Conservation (phyloP, 2,113 vertebrate genomes). For the Ptilonorhynchus violaceus region DNA sequence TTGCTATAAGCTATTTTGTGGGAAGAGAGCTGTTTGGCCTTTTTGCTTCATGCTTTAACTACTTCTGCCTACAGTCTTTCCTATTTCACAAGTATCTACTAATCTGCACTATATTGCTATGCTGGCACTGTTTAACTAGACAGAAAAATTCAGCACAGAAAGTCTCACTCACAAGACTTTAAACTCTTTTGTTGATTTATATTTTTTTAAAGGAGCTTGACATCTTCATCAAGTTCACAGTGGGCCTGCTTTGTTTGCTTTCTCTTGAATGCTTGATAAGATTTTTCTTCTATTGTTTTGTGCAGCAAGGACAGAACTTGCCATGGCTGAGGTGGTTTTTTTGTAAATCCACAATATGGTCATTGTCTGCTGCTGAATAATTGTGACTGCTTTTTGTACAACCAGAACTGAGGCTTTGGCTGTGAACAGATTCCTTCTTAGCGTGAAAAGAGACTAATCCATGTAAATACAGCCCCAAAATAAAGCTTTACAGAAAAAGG, state of each 20-base stretch:
- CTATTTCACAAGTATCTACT: constrained; percentile 33
- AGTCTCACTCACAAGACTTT: constrained; percentile 78
- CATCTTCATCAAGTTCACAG: constrained; percentile 91
- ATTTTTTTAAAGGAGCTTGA: constrained; percentile 85
- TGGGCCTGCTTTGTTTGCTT: constrained; percentile 98
- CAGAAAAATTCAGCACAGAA: constrained; percentile 69
- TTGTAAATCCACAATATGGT: constrained; percentile 99
- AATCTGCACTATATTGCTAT: constrained; percentile 61
- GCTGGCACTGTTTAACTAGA: constrained; percentile 73
- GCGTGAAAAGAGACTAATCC: constrained; percentile 99
- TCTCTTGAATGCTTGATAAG: constrained; percentile 95
- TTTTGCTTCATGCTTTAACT: constrained; percentile 53
- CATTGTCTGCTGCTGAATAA: constrained; percentile 99
- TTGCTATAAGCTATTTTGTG: constrained; percentile 30
- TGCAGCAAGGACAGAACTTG: constrained; percentile 97
- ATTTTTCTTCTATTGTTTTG: constrained; percentile 89
- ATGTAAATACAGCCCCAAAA: constrained; percentile 99
- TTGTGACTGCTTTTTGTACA: constrained; percentile 98
- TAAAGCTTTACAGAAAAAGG: constrained; percentile 93
- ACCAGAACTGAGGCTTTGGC: constrained; percentile 95
- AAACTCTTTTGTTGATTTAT: constrained; percentile 80
- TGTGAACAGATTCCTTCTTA: constrained; percentile 98
- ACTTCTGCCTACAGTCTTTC: constrained; percentile 8
- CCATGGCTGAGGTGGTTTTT: constrained; percentile 89
- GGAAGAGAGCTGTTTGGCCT: constrained; percentile 30